Conservation (phyloP, 2,888 invertebrate species). For the Cheilosia vernalis region DNA sequence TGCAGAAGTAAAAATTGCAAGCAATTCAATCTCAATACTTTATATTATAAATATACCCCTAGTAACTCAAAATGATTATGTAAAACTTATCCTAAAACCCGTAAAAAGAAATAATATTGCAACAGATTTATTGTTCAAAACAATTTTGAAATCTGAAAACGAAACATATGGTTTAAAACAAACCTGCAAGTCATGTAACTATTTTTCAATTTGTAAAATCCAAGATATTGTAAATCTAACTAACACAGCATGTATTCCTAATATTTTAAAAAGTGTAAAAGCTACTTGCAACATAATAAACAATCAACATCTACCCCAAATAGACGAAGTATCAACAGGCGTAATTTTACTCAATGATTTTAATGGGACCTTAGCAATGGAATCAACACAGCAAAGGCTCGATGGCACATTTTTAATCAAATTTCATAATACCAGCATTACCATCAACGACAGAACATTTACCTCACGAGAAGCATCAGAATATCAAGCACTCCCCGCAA, state of each 20-base stretch:
- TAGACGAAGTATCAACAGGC: constrained; percentile 46
- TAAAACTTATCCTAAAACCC: constrained; percentile 30
- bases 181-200: constrained; percentile 28
- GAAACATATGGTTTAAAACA: constrained; percentile 27
- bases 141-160: constrained; percentile 19
- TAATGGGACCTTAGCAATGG: constrained; percentile 20
- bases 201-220: constrained; percentile 44
- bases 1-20: constrained; percentile 42
- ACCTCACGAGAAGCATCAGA: constrained; percentile 29
- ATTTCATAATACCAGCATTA: constrained; percentile 34
- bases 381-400: constrained; percentile 20
- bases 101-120: constrained; percentile 31
- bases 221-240: constrained; percentile 36
- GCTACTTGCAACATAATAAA: constrained; percentile 36
- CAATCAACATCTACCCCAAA: constrained; percentile 37
- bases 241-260: constrained; percentile 35
- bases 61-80: constrained; percentile 3
- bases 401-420: constrained; percentile 44
- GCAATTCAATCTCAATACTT: constrained; percentile 12
- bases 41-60: background rate
- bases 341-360: constrained; percentile 43
- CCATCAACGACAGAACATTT: constrained; percentile 38
- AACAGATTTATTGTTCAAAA: constrained; percentile 21
- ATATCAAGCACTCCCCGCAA: constrained; percentile 31
- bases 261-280: constrained; percentile 34